Evolutionary conservation across 2,797 vertebrate genomes (phyloP), one percentile per base, ranked within the genome.

Genomic region (Lophius americanus): DNA sequence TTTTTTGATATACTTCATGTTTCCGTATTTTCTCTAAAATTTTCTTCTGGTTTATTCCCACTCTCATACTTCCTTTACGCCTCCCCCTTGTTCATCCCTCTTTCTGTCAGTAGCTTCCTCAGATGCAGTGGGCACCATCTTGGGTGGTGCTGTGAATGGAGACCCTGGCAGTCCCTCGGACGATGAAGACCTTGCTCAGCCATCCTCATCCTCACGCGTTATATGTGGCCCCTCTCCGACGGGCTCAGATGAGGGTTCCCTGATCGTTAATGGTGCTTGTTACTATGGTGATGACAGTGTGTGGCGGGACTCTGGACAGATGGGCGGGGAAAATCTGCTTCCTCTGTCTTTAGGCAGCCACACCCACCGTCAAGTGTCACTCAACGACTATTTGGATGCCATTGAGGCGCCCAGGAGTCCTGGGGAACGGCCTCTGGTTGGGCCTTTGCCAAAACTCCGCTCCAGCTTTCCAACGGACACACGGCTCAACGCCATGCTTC

Each of bases 401-500:
- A 88, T 97, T 3, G 96, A 95, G 77, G 66, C 93, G 56, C 87
- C 87, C 5, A 77, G 88, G 68, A 85, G 82, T 47, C 75, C 85
- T 0, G 89, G 86, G 0, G 96, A 96, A 33, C 89, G 92, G 52
- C 72, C 92, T 4, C 56, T 91, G 11, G 90, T 89, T 0, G 94
- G 95, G n/a, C 92, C 95, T 2, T 96, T 94, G 7, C 96, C 97
- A 0, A 98, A 96, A 75, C 93, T 99, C 33, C 94, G 96, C 76
- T 98, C 97, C 11, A 98, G 97, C 87, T 99, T 99, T 58, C 97
- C 97, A 36, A 99, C 97, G 0, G 97, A 98, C 89, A 99, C 96
- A 0, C 93, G 97, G 72, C 95, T 99, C 67, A 98, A 94, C 12
- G 94, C 97, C 6, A 99, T 99, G 96, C 94, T 99, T 75, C 97